These are phyloP conservation scores for Peromyscus leucopus DNA, from an alignment of 2,113 vertebrate species.

Conservation along the genomic window DNA sequence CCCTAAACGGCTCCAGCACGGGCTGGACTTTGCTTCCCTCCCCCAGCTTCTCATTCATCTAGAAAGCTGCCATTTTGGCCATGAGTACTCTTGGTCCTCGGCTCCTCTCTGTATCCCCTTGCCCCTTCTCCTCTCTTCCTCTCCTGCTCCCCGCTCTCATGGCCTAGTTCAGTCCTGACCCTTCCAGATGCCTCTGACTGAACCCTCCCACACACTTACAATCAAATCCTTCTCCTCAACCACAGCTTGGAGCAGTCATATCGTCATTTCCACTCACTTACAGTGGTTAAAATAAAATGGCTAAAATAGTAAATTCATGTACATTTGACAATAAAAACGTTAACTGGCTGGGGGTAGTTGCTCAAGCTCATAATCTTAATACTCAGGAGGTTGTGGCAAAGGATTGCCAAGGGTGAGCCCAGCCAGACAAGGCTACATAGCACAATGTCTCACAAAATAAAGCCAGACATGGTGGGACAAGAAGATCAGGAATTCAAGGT, in stretches of 20 bases:
- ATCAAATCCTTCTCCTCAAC: background rate
- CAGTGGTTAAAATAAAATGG: background rate
- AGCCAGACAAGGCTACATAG: background rate
- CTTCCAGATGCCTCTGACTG: background rate
- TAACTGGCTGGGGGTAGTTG: background rate
- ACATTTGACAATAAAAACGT: constrained; percentile 2
- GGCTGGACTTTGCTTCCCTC: background rate
- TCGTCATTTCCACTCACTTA: background rate
- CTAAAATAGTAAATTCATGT: background rate
- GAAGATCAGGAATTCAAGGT: background rate
- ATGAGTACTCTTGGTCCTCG: background rate
- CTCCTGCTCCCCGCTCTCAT: background rate
- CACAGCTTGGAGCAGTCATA: background rate
- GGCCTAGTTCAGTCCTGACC: background rate
- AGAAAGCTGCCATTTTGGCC: background rate
- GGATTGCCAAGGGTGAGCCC: background rate
- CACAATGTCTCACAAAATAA: background rate
- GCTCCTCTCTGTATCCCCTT: background rate
- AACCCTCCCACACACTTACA: background rate
- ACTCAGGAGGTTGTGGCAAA: background rate
- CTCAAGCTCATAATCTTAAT: background rate
- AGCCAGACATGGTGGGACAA: background rate
- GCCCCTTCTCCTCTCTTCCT: background rate
- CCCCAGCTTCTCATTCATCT: background rate
- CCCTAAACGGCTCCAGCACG: background rate